Base-by-base conservation (phyloP, 2,797 vertebrate species). In the Micrastur ruficollis region DNA sequence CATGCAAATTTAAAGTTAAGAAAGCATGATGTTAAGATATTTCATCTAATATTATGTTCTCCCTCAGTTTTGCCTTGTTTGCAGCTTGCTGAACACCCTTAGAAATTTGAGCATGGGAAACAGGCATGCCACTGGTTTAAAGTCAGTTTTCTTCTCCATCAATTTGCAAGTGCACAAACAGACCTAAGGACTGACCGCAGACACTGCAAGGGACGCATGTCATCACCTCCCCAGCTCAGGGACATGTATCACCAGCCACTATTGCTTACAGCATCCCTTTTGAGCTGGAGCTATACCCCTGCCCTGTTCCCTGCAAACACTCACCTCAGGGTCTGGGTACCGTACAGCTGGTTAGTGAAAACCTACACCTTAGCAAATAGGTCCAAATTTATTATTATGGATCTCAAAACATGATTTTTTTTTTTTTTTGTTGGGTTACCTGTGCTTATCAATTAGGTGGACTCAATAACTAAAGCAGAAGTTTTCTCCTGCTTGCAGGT, bases 151-250 rank as follows among this genome's bases (percentile, higher is more conserved):
- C 56, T 75, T 56, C 40, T 53, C 29, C 19, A 63, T 29, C 42
- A 29, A 1, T 38, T 9, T 62, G 15, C 14, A 32, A 46, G 58
- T 3, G 44, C 36, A 9, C 3, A 2, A 55, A 29, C 23, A 66
- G 55, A 27, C 25, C 23, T 6, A 23, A 36, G 32, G 38, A 47
- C 14, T 8, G 55, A 15, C 3, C 10, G 17, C 56, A 52, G 22
- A 12, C 26, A 20, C 18, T 14, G 25, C 2, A 1, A 52, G 58
- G 29, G 38, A 9, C 3, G 25, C 3, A 0, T 1, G 6, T 3
- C 21, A 42, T 38, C 50, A 50, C 25, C 40, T 53, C 36, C 15
- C 17, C 34, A 12, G 81, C 67, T 21, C 70, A 58, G 53, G 50
- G 40, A 16, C 42, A n/a, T 1, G 1, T 2, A 9, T 8, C 31